Evolutionary conservation across 2,797 vertebrate genomes (phyloP), one percentile per base, ranked within the genome.

Genomic region (Muscicapa comitata): DNA sequence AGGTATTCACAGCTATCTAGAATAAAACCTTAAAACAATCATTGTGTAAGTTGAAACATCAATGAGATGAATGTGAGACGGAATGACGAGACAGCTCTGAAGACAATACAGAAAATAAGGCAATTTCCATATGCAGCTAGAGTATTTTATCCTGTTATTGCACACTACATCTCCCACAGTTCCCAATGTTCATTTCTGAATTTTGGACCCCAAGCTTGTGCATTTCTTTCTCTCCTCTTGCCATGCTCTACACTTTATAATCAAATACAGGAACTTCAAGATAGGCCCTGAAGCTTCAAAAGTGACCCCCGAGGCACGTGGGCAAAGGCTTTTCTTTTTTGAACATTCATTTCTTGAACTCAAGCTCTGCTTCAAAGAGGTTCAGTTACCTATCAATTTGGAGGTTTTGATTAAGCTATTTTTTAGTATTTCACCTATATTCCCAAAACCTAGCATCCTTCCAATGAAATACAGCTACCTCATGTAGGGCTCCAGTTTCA

Each of bases 11-110:
- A 91, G n/a, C 20, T 79, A 70, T 23, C 11, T 67, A 62, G 48
- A 88, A 91, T 17, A 77, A 54, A 83, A 65, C 17, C 74, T 67
- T 19, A 88, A 88, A 72, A 58, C 26, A 83, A 43, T 19, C 50
- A 48, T 5, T 3, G 2, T 18, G 7, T 9, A 86, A 55, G 19
- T 0, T 55, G 9, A 90, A 93, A 74, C 31, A 76, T 9, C 35
- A 71, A 14, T 26, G 43, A 73, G 50, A 65, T n/a, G 11, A 47
- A 62, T 4, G 7, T 50, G 38, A 45, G 17, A 82, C 1, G 1
- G 40, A 83, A 82, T 7, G 8, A 72, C 47, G 31, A 66, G 11
- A 13, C n/a, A 51, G 28, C 25, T 55, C 67, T 54, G 35, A 82
- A 79, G 23, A 80, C 26, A 73, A 63, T 18, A 57, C 6, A 88